Base-by-base conservation (phyloP, 1,140 invertebrate genomes). In the Radopholus similis region DNA sequence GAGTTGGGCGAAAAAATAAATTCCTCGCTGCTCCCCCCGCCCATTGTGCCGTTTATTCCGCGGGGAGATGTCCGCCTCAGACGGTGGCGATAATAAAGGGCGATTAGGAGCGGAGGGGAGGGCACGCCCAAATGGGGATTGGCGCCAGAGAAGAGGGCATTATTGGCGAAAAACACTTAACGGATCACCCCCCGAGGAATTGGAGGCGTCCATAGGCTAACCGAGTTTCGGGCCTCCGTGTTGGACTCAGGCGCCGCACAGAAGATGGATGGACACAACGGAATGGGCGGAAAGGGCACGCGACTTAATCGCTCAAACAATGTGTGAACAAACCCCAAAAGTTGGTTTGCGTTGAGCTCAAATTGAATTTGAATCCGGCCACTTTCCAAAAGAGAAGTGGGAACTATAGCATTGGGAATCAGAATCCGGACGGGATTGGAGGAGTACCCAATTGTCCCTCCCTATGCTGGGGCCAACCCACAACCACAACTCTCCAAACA, bases 121-220 rank as follows among this genome's bases (percentile, higher is more conserved):
- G 44, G 15, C n/a, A 11, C 34, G 38, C 11, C 32, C 28, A 9
- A 21, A 44, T n/a, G 35, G 32, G 38, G 21, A 34, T 13, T 47
- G 18, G 28, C 9, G 38, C 13, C n/a, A 13, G 4, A 59, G 18
- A n/a, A 42, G 44, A 28, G 28, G 32, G 21, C 40, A 62, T 62
- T 62, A 62, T 62, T 21, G 59, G 34, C 18, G 23, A 42, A 62
- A 62, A 62, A 62, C 40, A 62, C 47, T 62, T 62, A 62, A 62
- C 38, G 40, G 40, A 62, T 62, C 38, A 40, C 21, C 32, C 59
- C 49, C 34, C 4, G 30, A 42, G 59, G 59, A 49, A 62, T 62
- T 62, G 56, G 40, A n/a, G n/a, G n/a, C n/a, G n/a, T n/a, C n/a
- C n/a, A n/a, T n/a, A n/a, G n/a, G n/a, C n/a, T n/a, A n/a, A n/a